Percentiles rank a stretch among this genome's conserved stretches.
phyloP scores from a whole-genome alignment of 1,140 invertebrate species.

The Sycobia sp. region DNA sequence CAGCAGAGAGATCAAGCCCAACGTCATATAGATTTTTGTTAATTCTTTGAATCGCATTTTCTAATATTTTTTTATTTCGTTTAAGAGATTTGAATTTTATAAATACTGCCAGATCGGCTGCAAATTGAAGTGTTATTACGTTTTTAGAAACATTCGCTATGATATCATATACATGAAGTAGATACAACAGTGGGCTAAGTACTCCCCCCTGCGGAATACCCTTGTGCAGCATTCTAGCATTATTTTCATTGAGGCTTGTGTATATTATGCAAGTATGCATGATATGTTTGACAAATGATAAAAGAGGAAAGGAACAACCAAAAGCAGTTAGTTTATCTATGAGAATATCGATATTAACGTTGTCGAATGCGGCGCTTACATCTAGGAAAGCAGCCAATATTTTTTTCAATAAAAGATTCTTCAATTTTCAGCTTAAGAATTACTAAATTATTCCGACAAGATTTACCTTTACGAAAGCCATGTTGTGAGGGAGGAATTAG shows the following conservation, averaged over 20 bases:
- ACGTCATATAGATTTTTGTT: neutral
- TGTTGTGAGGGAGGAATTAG: neutral
- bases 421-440: neutral
- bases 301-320: no score
- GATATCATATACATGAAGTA: neutral
- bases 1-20: neutral
- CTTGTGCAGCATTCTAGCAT: no score
- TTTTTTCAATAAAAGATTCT: neutral
- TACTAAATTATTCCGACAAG: neutral
- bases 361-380: neutral
- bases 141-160: neutral
- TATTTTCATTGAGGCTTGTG: no score
- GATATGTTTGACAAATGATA: no score
- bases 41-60: neutral
- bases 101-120: conserved; percentile 2
- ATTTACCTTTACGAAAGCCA: neutral
- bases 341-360: neutral
- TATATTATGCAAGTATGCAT: no score
- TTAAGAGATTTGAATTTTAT: neutral
- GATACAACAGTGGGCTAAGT: no score
- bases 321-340: neutral
- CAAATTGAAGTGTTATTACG: neutral
- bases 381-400: neutral
- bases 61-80: neutral
- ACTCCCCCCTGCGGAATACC: no score